Evolutionary conservation across 2,888 invertebrate genomes (phyloP), one percentile per base, ranked within the genome.

Genomic region (Agonopterix heracliana): DNA sequence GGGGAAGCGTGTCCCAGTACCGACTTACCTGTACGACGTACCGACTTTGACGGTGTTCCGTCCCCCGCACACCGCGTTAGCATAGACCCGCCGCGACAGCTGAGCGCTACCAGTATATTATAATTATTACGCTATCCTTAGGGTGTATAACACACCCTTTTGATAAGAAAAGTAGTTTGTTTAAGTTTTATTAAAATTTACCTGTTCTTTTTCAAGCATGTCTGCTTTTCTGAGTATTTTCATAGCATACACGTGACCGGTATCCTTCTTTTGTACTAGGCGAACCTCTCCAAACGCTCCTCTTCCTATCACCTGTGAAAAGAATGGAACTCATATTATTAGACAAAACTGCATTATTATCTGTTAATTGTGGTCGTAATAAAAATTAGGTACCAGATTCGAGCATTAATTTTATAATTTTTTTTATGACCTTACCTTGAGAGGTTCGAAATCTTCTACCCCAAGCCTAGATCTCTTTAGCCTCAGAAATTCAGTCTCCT

Each of bases 211-310:
- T 79, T 99, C 99, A 50, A 99, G 89, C 99, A 99, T 99, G 78
- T 99, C 99, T 3, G 97, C 96, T 81, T 99, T 99, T 58, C 98
- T 92, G 50, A 99, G 92, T 74, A 99, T 99, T 89, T 99, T 99
- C 99, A 99, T 99, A 40, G 99, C 99, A 83, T 99, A 99, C 47
- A 99, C 97, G 86, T 99, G 99, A 3, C 99, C 99, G 1, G 99
- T 99, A 82, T 99, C 99, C 83, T 98, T 98, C 87, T 99, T 99
- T 89, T 99, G 99, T 48, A 99, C 99, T 53, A 99, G 90, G 58
- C 99, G 94, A 50, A 99, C 99, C 85, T 97, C 96, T 26, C 97
- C 96, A 74, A 97, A 97, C 44, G 96, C 97, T 42, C 96, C 97
- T 61, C 96, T 91, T n/a, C 96, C 97, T 68, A 96, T 96, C 48